Evolutionary conservation across 2,797 vertebrate genomes (phyloP).

Genomic region (Caiman crocodilus): DNA sequence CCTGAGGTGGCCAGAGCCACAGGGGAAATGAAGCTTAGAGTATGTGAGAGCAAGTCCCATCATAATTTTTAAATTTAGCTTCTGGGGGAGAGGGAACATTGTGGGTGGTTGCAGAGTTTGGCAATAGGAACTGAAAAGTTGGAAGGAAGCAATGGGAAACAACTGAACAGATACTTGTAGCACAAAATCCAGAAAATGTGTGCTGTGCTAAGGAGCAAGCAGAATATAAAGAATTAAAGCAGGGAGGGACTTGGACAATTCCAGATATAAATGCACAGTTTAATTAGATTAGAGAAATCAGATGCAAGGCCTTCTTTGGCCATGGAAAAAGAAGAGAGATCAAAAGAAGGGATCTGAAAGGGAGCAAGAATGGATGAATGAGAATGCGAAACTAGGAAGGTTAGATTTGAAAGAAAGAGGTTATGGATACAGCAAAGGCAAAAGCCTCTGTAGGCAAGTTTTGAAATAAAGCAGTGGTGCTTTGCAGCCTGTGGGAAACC

Average conservation of each 20-base stretch:
- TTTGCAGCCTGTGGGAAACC: slow-evolving; percentile 33
- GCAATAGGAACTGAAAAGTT: not conserved
- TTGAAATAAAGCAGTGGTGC: slow-evolving; percentile 47
- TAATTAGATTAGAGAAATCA: slow-evolving; percentile 31
- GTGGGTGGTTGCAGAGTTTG: slow-evolving; percentile 3
- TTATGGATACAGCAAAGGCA: slow-evolving; percentile 20
- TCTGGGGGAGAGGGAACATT: not conserved
- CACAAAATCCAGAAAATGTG: not conserved
- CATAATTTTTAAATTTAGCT: not conserved
- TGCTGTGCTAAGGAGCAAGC: slow-evolving; percentile 5
- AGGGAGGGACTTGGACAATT: not conserved
- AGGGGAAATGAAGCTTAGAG: not conserved
- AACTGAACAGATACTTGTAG: not conserved
- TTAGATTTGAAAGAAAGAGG: slow-evolving; percentile 2
- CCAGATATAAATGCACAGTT: slow-evolving; percentile 24
- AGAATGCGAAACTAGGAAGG: slow-evolving; percentile 23
- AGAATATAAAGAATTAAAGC: slow-evolving; percentile 1
- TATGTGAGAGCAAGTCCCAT: not conserved
- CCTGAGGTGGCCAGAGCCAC: slow-evolving; percentile 5
- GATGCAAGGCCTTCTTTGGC: slow-evolving; percentile 22
- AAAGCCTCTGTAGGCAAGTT: not conserved
- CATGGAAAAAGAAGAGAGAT: slow-evolving; percentile 9
- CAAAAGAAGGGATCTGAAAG: slow-evolving; percentile 23
- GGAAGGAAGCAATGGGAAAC: not conserved
- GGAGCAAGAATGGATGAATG: not conserved